Evolutionary conservation across 2,113 vertebrate genomes (phyloP), one percentile per base, ranked within the genome.

Genomic region (Pitta sordida): DNA sequence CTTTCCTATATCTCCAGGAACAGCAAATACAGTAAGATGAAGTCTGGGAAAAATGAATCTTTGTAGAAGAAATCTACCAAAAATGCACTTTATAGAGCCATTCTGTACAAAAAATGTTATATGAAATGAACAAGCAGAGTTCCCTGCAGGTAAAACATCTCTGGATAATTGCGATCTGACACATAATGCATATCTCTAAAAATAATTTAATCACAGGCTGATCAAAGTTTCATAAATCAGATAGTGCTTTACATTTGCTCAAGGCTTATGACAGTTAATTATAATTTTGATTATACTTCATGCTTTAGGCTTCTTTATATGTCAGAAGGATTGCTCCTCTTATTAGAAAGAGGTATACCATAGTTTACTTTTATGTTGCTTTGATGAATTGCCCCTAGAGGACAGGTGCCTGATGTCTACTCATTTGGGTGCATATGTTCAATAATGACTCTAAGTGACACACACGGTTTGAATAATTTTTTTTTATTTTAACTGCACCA

Each of bases 161-260:
- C 79, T 78, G 74, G 62, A 78, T 90, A 93, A 93, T 92, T 93
- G 77, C 90, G 93, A 93, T 90, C 90, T 90, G 85, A 91, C 83
- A 93, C 53, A 63, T 53, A 75, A n/a, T 67, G 37, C 58, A 60
- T 41, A 83, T 93, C 79, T 90, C 64, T 69, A 81, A 80, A 91
- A 96, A 91, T 88, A 93, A 95, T 93, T 68, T 95, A 91, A 93
- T 81, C 71, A 67, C 71, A 37, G 63, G 67, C 39, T 91, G 88
- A 96, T 96, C 77, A 85, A 91, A 93, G 51, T 95, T 97, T 96
- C 89, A 86, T 92, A 88, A 93, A 92, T 95, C n/a, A 89, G 68
- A 86, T 83, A 91, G 77, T 78, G 39, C 59, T 97, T 95, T 95
- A 89, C 56, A 79, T 97, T 93, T 96, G 76, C 94, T 97, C 3